A percentile compares a stretch with the other conserved stretches of the same genome.
phyloP scores from a whole-genome alignment of 2,113 vertebrate species.

The Alethe diademata region DNA sequence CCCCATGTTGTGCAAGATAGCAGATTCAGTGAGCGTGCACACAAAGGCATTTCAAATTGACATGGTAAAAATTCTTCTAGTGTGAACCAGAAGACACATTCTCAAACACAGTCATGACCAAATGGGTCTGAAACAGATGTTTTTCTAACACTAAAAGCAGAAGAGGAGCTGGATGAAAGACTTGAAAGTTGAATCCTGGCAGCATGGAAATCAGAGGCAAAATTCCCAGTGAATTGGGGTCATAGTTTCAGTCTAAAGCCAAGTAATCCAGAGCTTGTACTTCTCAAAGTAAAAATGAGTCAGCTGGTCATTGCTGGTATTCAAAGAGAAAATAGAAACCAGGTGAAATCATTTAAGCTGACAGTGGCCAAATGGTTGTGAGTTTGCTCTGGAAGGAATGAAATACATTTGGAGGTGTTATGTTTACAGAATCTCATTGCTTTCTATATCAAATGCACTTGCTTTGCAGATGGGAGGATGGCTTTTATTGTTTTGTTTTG shows the following conservation, averaged over 20 bases:
- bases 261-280: not conserved
- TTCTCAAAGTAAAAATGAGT: not conserved
- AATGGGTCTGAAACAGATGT: not conserved
- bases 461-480: not conserved
- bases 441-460: not conserved
- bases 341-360: not conserved
- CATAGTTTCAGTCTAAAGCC: not conserved
- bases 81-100: not conserved
- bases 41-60: not conserved
- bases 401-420: not conserved
- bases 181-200: not conserved
- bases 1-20: not conserved
- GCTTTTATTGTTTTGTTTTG: too few relatives aligned
- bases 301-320: not conserved
- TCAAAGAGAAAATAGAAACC: not conserved
- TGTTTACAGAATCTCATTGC: not conserved
- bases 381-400: not conserved
- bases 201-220: not conserved
- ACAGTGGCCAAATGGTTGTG: not conserved
- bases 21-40: not conserved
- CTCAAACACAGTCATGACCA: not conserved
- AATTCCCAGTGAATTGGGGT: not conserved
- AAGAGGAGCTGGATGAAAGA: not conserved
- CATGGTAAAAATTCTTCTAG: not conserved
- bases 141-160: not conserved